A percentile compares a stretch with the other conserved stretches of the same genome.
These are phyloP conservation scores for Cacatua alba DNA, from an alignment of 2,113 vertebrate species.

Conservation along the genomic window DNA sequence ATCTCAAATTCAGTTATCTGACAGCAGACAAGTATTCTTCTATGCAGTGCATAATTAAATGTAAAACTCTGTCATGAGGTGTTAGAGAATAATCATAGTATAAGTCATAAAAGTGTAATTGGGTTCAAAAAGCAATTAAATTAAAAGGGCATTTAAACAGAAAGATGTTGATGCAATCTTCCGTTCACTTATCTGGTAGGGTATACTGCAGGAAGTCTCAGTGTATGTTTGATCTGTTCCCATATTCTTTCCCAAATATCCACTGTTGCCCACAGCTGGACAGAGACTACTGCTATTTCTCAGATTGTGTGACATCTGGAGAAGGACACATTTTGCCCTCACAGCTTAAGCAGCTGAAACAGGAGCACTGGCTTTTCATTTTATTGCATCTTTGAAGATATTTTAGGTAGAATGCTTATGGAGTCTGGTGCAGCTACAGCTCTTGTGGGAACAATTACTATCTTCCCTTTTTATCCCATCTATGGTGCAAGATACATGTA, in stretches of 20 bases:
- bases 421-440: not conserved
- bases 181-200: not conserved
- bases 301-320: not conserved
- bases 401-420: not conserved
- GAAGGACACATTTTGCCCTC: not conserved
- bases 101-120: not conserved
- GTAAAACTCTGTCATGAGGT: constrained; percentile 25
- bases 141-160: constrained; percentile 5
- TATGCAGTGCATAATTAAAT: constrained; percentile 22
- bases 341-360: not conserved
- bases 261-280: not conserved
- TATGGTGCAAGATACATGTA: not conserved
- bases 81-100: constrained; percentile 1
- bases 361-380: not conserved
- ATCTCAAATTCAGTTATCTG: not conserved
- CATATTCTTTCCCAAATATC: not conserved
- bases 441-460: not conserved
- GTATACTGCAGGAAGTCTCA: not conserved
- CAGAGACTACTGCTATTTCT: not conserved
- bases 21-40: constrained; percentile 17
- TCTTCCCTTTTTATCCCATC: not conserved
- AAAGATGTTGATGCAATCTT: not conserved
- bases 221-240: not conserved
- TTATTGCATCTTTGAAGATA: not conserved
- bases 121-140: constrained; percentile 9